Base-by-base conservation (phyloP, 2,797 vertebrate genomes). In the Sebastes steindachneri region DNA sequence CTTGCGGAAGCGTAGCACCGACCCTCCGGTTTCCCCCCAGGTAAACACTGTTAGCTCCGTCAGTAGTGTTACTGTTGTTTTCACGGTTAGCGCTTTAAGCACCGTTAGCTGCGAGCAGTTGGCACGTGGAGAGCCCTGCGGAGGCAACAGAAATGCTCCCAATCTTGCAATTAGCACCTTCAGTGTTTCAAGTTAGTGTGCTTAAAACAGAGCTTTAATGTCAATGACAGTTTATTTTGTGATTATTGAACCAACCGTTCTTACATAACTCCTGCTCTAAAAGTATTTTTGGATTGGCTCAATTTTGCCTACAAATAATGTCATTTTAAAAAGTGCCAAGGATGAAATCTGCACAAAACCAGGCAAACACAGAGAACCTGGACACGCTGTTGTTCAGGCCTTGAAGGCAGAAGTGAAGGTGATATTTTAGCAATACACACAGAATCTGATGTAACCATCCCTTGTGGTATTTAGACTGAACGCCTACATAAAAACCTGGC, bases 381-480 rank as follows among this genome's bases (percentile, higher is more conserved):
- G 26, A 28, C 25, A 12, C 2, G 6, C n/a, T 75, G 45, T 48
- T 33, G 63, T 63, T 62, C 37, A 58, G 23, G 15, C 45, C 58
- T 76, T 41, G 54, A 64, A 69, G 65, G 48, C 59, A 83, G 25
- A 82, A 68, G 51, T 63, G 21, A 64, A 73, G 23, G 2, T 19
- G 57, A 37, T 60, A 33, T 79, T 73, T 85, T 63, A 60, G 53
- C 41, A 57, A n/a, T 14, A n/a, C 57, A 62, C 55, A 41, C 35
- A 67, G 66, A 67, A 37, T 80, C 53, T 84, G 78, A 83, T 77
- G 78, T 85, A 85, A 88, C 70, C 65, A 11, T 76, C 71, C 26
- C 37, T 67, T 55, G 31, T 54, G 75, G 58, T 75, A 28, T 86
- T 86, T 73, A 73, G 62, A 83, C 77, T 59, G 35, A 41, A 82